Conservation (phyloP, 1,140 invertebrate species). For the Galendromus occidentalis region DNA sequence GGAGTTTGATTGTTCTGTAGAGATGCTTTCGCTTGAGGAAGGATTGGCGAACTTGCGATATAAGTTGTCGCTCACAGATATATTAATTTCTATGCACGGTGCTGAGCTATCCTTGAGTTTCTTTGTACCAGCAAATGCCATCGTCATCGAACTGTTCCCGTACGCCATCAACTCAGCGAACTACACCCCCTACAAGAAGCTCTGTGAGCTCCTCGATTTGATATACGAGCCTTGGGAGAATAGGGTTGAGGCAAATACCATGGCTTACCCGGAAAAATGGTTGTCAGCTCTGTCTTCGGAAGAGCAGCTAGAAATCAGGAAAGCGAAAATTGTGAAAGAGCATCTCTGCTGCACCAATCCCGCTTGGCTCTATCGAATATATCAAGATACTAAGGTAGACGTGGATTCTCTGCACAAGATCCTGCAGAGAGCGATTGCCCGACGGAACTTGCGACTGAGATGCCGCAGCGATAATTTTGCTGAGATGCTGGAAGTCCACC, state of each 20-base stretch:
- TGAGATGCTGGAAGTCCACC: no score
- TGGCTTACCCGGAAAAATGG: conserved; percentile 27
- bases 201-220: conserved; percentile 25
- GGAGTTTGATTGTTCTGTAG: conserved; percentile 22
- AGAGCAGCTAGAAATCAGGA: conserved; percentile 17
- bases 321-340: conserved; percentile 27
- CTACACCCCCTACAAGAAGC: conserved; percentile 32
- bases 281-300: conserved; percentile 27
- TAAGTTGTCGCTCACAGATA: conserved; percentile 21
- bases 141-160: conserved; percentile 27
- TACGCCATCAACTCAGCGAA: conserved; percentile 28
- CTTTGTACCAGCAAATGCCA: conserved; percentile 21
- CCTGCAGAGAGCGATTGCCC: background rate
- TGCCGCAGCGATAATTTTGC: no score
- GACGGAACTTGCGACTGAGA: no score
- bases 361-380: conserved; percentile 34
- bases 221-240: conserved; percentile 31
- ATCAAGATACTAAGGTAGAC: conserved; percentile 34
- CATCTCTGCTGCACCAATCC: conserved; percentile 34
- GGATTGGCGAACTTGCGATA: conserved; percentile 26
- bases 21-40: conserved; percentile 23
- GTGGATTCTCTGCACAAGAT: conserved; percentile 21
- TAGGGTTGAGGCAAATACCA: conserved; percentile 23
- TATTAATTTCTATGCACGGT: conserved; percentile 28
- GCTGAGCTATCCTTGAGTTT: conserved; percentile 25